phyloP scores from a whole-genome alignment of 2,888 invertebrate species.

The Lithophane ornitopus region DNA sequence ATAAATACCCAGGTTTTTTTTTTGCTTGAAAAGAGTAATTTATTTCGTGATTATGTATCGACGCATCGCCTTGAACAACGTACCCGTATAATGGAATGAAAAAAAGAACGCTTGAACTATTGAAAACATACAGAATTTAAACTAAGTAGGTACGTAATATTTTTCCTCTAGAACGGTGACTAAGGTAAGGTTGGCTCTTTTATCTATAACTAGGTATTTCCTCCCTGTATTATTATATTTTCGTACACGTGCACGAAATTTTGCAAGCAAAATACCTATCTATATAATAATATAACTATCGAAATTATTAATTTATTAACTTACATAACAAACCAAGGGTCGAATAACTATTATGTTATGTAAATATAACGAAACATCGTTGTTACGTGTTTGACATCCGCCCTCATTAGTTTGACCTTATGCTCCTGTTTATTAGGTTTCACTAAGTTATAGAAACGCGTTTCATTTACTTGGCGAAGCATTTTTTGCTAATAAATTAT shows the following conservation, averaged over 20 bases:
- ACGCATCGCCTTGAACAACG: neutral
- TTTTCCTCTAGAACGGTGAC: conserved; percentile 3
- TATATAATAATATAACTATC: neutral
- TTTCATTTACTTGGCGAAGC: conserved; percentile 3
- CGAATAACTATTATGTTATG: neutral
- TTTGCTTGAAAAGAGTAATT: conserved; percentile 5
- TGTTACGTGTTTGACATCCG: conserved; percentile 10
- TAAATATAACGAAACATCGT: neutral
- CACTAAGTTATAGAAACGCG: conserved; percentile 32
- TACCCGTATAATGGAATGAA: neutral
- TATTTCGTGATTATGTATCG: neutral
- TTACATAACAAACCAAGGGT: conserved; percentile 19
- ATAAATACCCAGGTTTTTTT: conserved; percentile 15
- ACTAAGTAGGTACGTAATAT: neutral
- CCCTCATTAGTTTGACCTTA: conserved; percentile 40
- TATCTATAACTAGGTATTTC: neutral
- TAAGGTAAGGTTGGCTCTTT: neutral
- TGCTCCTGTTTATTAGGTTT: conserved; percentile 29
- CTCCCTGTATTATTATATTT: neutral
- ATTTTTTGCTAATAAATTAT: conserved; percentile 10
- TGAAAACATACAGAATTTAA: neutral
- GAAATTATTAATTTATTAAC: conserved; percentile 3
- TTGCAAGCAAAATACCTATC: neutral
- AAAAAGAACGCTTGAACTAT: neutral
- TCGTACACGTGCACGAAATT: neutral